Evolutionary conservation across 2,797 vertebrate species (phyloP), one percentile per base, ranked within the genome.

Genomic region (Enteromius viviparus): DNA sequence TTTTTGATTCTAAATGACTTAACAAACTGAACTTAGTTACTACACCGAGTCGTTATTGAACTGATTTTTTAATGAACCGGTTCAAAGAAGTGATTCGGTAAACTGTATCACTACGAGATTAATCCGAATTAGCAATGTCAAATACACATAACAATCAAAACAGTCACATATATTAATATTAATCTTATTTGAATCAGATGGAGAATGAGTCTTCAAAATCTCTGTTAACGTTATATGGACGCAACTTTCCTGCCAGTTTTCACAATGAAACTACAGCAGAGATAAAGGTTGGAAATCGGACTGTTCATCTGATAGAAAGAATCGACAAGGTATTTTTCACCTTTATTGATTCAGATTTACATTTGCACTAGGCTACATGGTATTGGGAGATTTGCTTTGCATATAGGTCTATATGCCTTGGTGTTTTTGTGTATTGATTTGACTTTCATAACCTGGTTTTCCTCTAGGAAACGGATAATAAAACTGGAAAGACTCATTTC

Each of bases 131-230:
- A 29, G 45, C 11, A 51, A 49, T 49, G n/a, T 78, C 4, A 26
- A 3, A 42, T 42, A 26, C 40, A 42, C 37, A 40, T 1, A 5
- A 17, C 34, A 5, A 7, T 42, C 7, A 60, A 40, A 76, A 58
- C 7, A n/a, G 55, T 51, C 45, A 8, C 32, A 40, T 68, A 11
- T 69, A 40, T n/a, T 47, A 23, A 14, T 51, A 42, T 70, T n/a
- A 49, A 55, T 17, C 17, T 15, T n/a, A 19, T 80, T 19, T 81
- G 21, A 32, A 80, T 76, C 89, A 99, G 98, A 97, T 99, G 91
- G 95, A 94, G 37, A 96, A 95, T 11, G 97, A 98, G 91, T 93
- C 91, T 6, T 94, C 94, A 51, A 96, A 95, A 65, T 93, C 94
- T 0, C 91, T 92, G 75, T 82, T 32, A 32, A 32, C 29, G 29